A percentile compares a stretch with the other conserved stretches of the same genome.
These are phyloP conservation scores for Collichthys lucidus DNA, from an alignment of 2,113 vertebrate species.

Conservation along the genomic window DNA sequence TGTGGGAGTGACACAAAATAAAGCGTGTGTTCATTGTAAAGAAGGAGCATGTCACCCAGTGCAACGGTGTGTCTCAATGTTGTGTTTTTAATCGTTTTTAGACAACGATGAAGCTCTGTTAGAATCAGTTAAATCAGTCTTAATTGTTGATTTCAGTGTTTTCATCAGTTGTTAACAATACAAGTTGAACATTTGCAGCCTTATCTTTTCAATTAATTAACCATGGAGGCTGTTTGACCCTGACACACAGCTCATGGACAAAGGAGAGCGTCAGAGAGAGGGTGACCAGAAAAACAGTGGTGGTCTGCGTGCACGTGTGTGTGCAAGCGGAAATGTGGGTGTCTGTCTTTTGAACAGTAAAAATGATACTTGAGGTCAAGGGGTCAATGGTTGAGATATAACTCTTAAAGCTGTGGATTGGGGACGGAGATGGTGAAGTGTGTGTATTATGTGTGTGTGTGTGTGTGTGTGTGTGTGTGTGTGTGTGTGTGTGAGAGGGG, in stretches of 20 bases:
- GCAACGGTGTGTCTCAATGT: too few relatives aligned
- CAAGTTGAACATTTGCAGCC: not conserved
- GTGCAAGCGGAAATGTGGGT: not conserved
- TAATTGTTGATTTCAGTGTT: too few relatives aligned
- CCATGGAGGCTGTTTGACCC: conserved; percentile 18
- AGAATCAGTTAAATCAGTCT: too few relatives aligned
- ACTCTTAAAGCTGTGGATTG: conserved; percentile 50
- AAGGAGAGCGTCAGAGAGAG: conserved; percentile 20
- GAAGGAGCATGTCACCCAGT: too few relatives aligned
- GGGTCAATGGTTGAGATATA: conserved; percentile 61
- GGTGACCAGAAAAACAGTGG: conserved; percentile 11
- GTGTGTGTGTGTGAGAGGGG: conserved; percentile 19
- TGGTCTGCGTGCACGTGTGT: not conserved
- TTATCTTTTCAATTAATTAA: conserved; percentile 49
- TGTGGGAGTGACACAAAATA: not conserved
- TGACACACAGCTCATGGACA: conserved; percentile 31
- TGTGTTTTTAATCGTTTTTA: too few relatives aligned
- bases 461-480: conserved; percentile 7
- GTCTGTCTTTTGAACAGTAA: conserved; percentile 47
- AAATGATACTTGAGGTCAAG: conserved; percentile 55
- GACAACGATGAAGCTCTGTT: too few relatives aligned
- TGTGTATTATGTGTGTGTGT: not conserved
- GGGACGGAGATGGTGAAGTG: not conserved
- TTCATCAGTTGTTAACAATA: not conserved
- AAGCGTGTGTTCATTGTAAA: too few relatives aligned